These are phyloP conservation scores for Cassiopea andromeda DNA, from an alignment of 30 jellyfish, hydroid and myxozoan species.

Conservation along the genomic window DNA sequence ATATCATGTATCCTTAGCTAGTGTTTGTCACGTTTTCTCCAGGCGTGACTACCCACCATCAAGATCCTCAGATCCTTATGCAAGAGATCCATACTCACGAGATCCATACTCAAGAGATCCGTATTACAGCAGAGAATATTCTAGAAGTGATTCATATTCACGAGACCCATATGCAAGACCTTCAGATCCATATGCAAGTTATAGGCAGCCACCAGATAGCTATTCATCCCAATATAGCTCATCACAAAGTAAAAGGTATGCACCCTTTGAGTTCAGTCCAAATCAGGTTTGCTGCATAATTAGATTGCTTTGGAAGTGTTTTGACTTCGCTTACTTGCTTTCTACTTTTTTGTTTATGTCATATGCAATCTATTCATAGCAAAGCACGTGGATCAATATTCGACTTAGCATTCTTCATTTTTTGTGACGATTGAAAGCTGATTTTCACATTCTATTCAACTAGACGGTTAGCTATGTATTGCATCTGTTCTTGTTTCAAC, in stretches of 20 bases:
- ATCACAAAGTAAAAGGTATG: slow-evolving; percentile 52
- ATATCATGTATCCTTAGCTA: no score
- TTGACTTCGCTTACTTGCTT: no score
- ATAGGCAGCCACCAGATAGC: slow-evolving; percentile 61
- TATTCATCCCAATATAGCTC: slow-evolving; percentile 56
- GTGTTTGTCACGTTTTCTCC: not conserved
- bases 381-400: no score
- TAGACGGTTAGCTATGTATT: no score
- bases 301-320: no score
- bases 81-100: slow-evolving; percentile 60
- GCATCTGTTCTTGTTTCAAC: no score
- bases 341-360: no score
- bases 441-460: no score
- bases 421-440: no score
- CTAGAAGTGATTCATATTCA: slow-evolving; percentile 40
- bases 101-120: slow-evolving; percentile 81
- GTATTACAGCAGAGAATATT: slow-evolving; percentile 71
- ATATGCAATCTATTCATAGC: no score
- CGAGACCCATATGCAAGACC: slow-evolving; percentile 75
- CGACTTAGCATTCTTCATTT: no score
- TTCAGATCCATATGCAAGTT: slow-evolving; percentile 71
- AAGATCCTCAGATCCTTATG: slow-evolving; percentile 77
- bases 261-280: not conserved
- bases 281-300: not conserved
- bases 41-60: slow-evolving; percentile 53